Evolutionary conservation across 2,113 vertebrate species (phyloP).

Genomic region (Catharus fuscescens): DNA sequence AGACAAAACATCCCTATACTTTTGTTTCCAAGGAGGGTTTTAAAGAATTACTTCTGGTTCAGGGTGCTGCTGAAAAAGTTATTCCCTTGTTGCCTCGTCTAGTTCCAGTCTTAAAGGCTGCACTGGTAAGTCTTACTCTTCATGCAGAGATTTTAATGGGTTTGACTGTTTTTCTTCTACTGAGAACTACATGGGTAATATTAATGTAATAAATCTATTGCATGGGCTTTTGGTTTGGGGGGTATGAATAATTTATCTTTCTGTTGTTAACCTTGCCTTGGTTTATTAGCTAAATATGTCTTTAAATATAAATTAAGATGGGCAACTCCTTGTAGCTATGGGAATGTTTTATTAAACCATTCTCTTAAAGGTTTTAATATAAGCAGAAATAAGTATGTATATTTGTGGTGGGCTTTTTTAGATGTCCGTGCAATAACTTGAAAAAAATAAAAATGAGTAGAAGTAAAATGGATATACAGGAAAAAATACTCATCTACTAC

Average conservation of each 20-base stretch:
- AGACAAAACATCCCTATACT: constrained; percentile 82
- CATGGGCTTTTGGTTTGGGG: neutral
- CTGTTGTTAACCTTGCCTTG: neutral
- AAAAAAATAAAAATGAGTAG: neutral
- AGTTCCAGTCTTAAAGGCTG: constrained; percentile 77
- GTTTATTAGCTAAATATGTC: neutral
- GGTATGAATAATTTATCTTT: neutral
- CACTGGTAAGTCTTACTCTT: constrained; percentile 73
- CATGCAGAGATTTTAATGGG: neutral
- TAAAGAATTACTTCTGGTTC: constrained; percentile 76
- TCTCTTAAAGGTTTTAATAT: neutral
- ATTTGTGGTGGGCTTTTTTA: neutral
- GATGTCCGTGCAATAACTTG: neutral
- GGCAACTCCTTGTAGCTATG: neutral
- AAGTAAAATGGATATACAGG: neutral
- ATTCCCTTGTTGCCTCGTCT: constrained; percentile 79
- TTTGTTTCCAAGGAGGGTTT: constrained; percentile 85
- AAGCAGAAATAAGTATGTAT: neutral
- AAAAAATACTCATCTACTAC: neutral
- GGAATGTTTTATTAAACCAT: neutral
- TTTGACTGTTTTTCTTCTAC: neutral
- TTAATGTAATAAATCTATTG: neutral
- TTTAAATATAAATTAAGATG: neutral
- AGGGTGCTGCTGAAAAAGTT: constrained; percentile 75
- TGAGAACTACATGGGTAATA: neutral